phyloP scores from a whole-genome alignment of 92 coral and sea anemone species.

The Meandrina meandrites region DNA sequence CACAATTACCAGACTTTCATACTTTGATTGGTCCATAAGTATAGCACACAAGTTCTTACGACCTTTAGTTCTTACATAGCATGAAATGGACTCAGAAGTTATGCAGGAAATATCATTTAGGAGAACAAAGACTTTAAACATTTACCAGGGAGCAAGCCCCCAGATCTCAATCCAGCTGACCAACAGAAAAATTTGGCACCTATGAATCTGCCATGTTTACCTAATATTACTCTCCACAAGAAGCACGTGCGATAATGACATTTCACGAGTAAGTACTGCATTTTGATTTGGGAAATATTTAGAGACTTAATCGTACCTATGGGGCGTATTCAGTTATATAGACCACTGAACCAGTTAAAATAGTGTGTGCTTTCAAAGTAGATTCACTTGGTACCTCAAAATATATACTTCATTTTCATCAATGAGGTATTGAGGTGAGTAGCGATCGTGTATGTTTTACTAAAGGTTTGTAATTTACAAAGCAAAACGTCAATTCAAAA shows the following conservation, averaged over 20 bases:
- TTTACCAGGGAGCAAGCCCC: too few species aligned
- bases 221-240: too few species aligned
- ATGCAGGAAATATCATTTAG: too few species aligned
- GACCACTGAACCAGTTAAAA: neutral
- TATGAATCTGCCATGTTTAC: too few species aligned
- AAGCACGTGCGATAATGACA: neutral
- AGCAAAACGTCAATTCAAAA: neutral
- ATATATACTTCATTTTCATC: neutral
- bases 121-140: too few species aligned
- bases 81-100: neutral
- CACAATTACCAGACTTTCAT: too few species aligned
- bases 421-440: neutral
- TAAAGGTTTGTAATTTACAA: neutral
- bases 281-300: too few species aligned
- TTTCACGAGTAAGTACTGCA: neutral
- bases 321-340: neutral
- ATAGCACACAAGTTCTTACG: too few species aligned
- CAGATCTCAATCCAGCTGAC: too few species aligned
- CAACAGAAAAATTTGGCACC: too few species aligned
- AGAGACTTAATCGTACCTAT: neutral
- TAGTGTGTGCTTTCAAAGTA: neutral
- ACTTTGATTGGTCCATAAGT: too few species aligned
- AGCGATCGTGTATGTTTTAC: neutral
- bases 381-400: neutral
- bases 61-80: too few species aligned